Percentiles rank a stretch among this genome's conserved stretches.
Conservation (phyloP, 2,888 invertebrate species). For the Polyommatus icarus region DNA sequence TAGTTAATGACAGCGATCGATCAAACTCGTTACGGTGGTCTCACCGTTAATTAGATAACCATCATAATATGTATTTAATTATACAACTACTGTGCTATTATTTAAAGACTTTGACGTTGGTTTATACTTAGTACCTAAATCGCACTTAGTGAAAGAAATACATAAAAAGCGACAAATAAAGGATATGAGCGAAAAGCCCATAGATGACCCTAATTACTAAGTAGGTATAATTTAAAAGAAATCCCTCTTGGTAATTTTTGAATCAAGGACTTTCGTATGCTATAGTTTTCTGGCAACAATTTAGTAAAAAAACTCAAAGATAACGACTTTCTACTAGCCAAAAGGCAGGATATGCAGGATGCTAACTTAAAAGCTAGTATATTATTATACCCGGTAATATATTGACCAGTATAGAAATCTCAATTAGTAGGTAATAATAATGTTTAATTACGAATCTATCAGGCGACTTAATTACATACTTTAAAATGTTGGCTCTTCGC, state of each 20-base stretch:
- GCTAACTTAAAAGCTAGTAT: neutral
- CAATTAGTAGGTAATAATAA: too few relatives aligned
- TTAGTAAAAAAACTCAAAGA: neutral
- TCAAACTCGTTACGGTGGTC: conserved; percentile 62
- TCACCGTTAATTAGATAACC: conserved; percentile 62
- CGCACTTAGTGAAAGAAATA: neutral
- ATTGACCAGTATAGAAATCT: too few relatives aligned
- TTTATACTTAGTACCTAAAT: neutral
- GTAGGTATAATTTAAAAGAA: too few relatives aligned
- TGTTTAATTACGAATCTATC: too few relatives aligned
- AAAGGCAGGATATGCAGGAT: neutral
- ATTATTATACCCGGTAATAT: neutral
- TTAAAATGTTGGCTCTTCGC: neutral
- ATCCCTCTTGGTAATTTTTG: neutral
- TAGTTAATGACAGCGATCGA: conserved; percentile 54
- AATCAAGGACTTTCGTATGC: neutral
- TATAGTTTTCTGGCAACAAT: too few relatives aligned
- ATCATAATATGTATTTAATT: conserved; percentile 8
- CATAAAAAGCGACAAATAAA: too few relatives aligned
- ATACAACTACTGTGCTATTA: neutral
- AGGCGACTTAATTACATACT: neutral
- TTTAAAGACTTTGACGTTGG: neutral
- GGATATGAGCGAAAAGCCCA: too few relatives aligned
- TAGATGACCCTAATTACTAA: too few relatives aligned
- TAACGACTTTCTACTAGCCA: neutral